Conservation (phyloP, 1,140 invertebrate species). For the Nixonia krombeini region DNA sequence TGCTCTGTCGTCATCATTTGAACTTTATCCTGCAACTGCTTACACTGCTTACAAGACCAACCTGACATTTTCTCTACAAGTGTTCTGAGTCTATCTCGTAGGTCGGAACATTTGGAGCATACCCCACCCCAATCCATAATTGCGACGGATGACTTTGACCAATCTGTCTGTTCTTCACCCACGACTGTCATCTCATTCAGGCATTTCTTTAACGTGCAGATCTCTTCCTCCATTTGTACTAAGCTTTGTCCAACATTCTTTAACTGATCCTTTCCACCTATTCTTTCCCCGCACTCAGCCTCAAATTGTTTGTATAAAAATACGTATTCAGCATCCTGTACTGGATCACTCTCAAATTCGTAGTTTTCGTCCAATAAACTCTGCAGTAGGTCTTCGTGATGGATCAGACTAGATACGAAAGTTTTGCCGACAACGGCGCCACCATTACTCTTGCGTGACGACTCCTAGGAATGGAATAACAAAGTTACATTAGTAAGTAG, state of each 20-base stretch:
- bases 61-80: constrained; percentile 72
- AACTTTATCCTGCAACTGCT: constrained; percentile 71
- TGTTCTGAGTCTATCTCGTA: constrained; percentile 72
- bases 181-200: constrained; percentile 36
- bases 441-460: background rate
- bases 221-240: constrained; percentile 54
- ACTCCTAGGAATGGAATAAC: too few species aligned
- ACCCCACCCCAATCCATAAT: constrained; percentile 55
- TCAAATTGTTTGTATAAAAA: constrained; percentile 76
- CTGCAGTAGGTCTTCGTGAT: constrained; percentile 57
- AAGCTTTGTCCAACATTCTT: constrained; percentile 53
- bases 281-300: constrained; percentile 69
- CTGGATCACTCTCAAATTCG: constrained; percentile 67
- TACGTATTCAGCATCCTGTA: constrained; percentile 74
- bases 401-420: constrained; percentile 62
- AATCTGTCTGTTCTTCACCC: constrained; percentile 10
- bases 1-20: constrained; percentile 60
- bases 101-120: constrained; percentile 59
- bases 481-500: too few species aligned
- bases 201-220: constrained; percentile 47
- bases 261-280: constrained; percentile 55
- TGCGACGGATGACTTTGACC: constrained; percentile 11
- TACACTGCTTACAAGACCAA: constrained; percentile 74
- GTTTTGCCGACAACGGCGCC: constrained; percentile 40
- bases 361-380: constrained; percentile 51